Conservation (phyloP, 2,888 invertebrate genomes). For the Pyrocoelia pectoralis region DNA sequence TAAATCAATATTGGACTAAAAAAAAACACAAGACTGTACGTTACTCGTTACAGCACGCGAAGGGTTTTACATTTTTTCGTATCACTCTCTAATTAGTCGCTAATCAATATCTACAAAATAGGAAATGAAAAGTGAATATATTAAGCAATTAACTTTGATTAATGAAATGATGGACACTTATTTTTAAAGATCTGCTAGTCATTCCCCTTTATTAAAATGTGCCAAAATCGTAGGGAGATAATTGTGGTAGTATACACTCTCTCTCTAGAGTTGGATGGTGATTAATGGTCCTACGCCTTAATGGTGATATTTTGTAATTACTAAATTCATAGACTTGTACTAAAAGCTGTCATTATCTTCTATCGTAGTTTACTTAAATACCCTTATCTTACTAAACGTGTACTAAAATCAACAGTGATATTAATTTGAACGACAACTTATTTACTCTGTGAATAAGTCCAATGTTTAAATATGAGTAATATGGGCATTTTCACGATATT, state of each 20-base stretch:
- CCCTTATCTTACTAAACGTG: slow-evolving; percentile 26
- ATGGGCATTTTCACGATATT: too few species aligned
- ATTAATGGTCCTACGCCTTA: slow-evolving; percentile 33
- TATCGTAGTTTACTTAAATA: slow-evolving; percentile 31
- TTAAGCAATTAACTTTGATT: slow-evolving; percentile 34
- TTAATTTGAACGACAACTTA: slow-evolving; percentile 12
- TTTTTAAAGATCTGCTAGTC: slow-evolving; percentile 41
- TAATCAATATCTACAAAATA: neutral
- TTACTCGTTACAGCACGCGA: too few species aligned
- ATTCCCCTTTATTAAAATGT: slow-evolving; percentile 43
- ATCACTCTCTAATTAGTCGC: too few species aligned
- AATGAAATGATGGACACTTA: slow-evolving; percentile 38
- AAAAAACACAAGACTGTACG: too few species aligned
- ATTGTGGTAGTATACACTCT: slow-evolving; percentile 25
- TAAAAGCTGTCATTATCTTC: slow-evolving; percentile 31
- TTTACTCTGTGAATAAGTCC: slow-evolving; percentile 4
- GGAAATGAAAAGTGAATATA: neutral
- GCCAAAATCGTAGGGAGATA: slow-evolving; percentile 36
- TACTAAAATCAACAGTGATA: slow-evolving; percentile 17
- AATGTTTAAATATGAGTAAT: too few species aligned
- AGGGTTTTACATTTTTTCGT: too few species aligned
- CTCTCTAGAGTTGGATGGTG: slow-evolving; percentile 32
- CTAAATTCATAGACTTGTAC: slow-evolving; percentile 30
- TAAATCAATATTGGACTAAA: too few species aligned
- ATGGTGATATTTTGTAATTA: slow-evolving; percentile 36